Percentiles rank a stretch among this genome's conserved stretches.
Evolutionary conservation across 1,140 invertebrate genomes (phyloP).

Genomic region (Nebria ingens): DNA sequence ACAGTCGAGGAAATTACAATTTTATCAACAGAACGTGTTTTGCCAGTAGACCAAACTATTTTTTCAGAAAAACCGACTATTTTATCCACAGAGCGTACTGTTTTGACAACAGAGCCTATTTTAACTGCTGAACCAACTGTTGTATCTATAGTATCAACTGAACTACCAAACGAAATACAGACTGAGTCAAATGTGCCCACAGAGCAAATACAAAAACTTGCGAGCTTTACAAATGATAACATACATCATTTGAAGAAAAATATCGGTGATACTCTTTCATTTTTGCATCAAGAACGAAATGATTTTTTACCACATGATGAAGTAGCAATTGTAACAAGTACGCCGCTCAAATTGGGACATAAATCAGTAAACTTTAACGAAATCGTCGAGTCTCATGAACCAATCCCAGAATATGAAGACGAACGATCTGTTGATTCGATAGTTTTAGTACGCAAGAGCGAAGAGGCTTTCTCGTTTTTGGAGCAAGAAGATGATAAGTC

Average conservation of each 20-base stretch:
- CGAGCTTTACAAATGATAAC: neutral
- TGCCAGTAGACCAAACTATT: no score
- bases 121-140: no score
- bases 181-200: no score
- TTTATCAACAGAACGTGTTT: no score
- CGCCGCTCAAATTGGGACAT: slow-evolving; percentile 18
- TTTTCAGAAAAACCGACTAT: no score
- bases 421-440: slow-evolving; percentile 22
- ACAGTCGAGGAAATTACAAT: no score
- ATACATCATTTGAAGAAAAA: slow-evolving; percentile 29
- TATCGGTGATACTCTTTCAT: slow-evolving; percentile 30
- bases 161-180: no score
- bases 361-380: neutral
- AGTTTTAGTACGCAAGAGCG: slow-evolving; percentile 27
- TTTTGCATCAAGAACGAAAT: slow-evolving; percentile 33
- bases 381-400: neutral
- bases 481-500: slow-evolving; percentile 24
- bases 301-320: slow-evolving; percentile 33
- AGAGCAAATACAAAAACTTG: no score
- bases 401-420: neutral
- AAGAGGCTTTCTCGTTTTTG: slow-evolving; percentile 32
- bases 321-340: slow-evolving; percentile 19
- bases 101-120: no score
- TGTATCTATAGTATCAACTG: no score
- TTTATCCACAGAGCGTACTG: no score